Percentiles rank a stretch among this genome's conserved stretches.
Evolutionary conservation across 1,140 invertebrate species (phyloP).

Genomic region (Streblospio benedicti): DNA sequence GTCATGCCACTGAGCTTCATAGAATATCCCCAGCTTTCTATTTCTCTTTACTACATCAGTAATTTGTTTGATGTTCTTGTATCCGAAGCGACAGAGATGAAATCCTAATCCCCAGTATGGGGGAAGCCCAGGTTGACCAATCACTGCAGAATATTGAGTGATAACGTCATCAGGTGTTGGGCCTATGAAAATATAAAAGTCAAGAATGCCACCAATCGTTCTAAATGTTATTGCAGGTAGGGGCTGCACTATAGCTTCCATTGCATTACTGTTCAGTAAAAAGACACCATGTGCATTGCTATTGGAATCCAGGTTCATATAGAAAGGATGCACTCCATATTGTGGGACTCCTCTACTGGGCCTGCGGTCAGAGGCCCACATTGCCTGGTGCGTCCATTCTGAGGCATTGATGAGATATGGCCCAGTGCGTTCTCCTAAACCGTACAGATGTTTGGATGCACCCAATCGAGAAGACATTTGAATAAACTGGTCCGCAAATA

Average conservation of each 20-base stretch:
- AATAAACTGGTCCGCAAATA: constrained; percentile 12
- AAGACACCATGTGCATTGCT: constrained; percentile 40
- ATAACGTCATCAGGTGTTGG: constrained; percentile 57
- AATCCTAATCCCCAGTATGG: constrained; percentile 82
- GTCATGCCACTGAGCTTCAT: constrained; percentile 46
- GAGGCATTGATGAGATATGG: constrained; percentile 3
- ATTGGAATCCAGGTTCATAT: constrained; percentile 53
- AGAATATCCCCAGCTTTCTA: constrained; percentile 56
- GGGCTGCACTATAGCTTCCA: constrained; percentile 18
- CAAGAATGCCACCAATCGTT: constrained; percentile 31
- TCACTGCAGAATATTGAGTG: constrained; percentile 61
- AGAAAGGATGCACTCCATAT: constrained; percentile 80
- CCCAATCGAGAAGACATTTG: constrained; percentile 1
- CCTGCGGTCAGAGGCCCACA: constrained; percentile 8
- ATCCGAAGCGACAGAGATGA: constrained; percentile 63
- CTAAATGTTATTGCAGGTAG: constrained; percentile 14
- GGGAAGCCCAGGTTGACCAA: constrained; percentile 69
- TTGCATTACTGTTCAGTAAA: constrained; percentile 39
- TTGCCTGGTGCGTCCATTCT: not conserved
- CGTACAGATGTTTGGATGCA: not conserved
- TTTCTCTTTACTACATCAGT: constrained; percentile 61
- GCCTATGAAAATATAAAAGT: constrained; percentile 35
- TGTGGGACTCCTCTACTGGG: no score
- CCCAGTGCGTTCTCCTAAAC: not conserved
- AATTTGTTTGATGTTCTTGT: constrained; percentile 30